Base-by-base conservation (phyloP, 2,888 invertebrate genomes). In the Timandra comae region DNA sequence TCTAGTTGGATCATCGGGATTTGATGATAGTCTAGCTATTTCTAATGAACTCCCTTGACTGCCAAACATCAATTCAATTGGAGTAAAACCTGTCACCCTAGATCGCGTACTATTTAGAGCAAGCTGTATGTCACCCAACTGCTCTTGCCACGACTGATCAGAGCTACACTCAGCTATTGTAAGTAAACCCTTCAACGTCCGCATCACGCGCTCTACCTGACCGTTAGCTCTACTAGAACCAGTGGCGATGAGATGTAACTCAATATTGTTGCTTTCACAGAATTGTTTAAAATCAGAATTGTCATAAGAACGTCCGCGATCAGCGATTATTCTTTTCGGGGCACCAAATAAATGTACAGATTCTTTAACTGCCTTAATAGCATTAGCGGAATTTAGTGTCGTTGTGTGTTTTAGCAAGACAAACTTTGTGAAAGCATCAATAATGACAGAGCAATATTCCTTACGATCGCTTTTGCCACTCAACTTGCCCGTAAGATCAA, bases 81-180 rank as follows among this genome's bases (percentile, higher is more conserved):
- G 38, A 5, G 7, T 7, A 11, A 26, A 28, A 12, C 29, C 34
- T 6, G 31, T 35, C 1, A 32, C 29, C 2, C 38, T 6, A 7
- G 29, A 25, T 3, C 29, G 22, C 1, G 40, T 35, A 5, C 30
- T 27, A 12, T 40, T 40, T 0, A 40, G 10, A 2, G 49, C 43
- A 4, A 51, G 25, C 9, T 51, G 53, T 1, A 51, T 36, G 2
- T 48, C 45, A 2, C 22, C 34, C 3, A 50, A 12, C 3, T 41
- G 36, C n/a, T 47, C 46, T 19, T 48, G 48, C 55, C 55, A 52
- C 3, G 47, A 43, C 9, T 16, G 34, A 24, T 44, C 11, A 12
- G 27, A 7, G 6, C 10, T 16, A 5, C 32, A 33, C 24, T 50
- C 48, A 12, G 46, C 34, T 0, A 38, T 38, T 1, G 49, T 46